phyloP scores from a whole-genome alignment of 2,888 invertebrate species.

The Mythimna albipuncta region DNA sequence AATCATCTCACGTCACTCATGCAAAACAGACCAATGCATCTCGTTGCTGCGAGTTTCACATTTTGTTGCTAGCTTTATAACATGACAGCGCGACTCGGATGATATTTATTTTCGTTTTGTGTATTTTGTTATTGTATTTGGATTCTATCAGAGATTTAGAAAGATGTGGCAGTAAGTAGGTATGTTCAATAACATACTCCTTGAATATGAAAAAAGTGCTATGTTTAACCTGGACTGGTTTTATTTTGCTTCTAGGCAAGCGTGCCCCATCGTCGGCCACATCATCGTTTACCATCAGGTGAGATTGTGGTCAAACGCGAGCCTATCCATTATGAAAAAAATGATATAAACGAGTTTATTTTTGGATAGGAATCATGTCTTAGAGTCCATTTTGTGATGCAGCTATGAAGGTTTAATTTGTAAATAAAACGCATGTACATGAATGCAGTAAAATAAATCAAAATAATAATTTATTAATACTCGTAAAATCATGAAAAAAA shows the following conservation, averaged over 20 bases:
- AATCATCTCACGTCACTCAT: constrained; percentile 31
- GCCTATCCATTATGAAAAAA: too few species aligned
- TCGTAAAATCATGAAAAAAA: not conserved
- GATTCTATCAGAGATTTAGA: too few species aligned
- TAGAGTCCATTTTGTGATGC: not conserved
- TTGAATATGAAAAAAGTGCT: not conserved
- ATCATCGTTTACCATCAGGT: too few species aligned
- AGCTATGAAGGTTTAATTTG: not conserved
- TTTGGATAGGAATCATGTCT: not conserved
- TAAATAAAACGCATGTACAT: not conserved
- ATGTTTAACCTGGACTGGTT: not conserved
- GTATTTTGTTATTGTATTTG: too few species aligned
- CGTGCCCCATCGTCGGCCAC: too few species aligned
- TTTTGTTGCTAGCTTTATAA: constrained; percentile 5
- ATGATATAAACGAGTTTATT: not conserved
- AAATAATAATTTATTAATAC: not conserved
- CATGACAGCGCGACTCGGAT: too few species aligned
- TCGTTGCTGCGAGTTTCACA: not conserved
- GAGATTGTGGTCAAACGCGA: too few species aligned
- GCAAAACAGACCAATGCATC: constrained; percentile 12
- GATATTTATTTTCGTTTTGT: not conserved
- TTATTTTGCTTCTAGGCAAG: too few species aligned
- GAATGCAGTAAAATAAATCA: not conserved
- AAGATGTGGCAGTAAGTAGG: too few species aligned
- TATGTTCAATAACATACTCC: too few species aligned